phyloP scores from a whole-genome alignment of 2,888 invertebrate species.

The Griposia aprilina region DNA sequence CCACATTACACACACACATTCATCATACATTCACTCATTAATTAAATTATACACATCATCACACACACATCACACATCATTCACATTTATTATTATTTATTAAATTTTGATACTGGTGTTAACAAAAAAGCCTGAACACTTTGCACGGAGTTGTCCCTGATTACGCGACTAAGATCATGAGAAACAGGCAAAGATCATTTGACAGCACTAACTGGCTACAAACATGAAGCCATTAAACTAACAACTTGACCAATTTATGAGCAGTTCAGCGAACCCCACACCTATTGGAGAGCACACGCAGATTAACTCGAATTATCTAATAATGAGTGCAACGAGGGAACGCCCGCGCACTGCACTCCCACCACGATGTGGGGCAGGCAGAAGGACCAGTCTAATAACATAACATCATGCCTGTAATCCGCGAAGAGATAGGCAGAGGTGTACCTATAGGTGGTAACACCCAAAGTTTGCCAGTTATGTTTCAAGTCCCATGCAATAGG shows the following conservation, averaged over 20 bases:
- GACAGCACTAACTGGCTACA: constrained; percentile 44
- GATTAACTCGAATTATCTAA: constrained; percentile 85
- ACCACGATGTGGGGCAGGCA: not conserved
- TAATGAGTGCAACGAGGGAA: constrained; percentile 74
- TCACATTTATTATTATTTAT: too few relatives aligned
- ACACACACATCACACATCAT: too few relatives aligned
- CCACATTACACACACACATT: too few relatives aligned
- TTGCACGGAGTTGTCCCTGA: not conserved
- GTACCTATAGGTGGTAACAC: not conserved
- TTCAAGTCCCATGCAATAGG: not conserved
- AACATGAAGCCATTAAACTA: constrained; percentile 70
- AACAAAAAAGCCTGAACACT: not conserved
- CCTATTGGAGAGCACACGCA: constrained; percentile 78
- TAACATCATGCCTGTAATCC: not conserved
- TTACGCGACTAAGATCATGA: not conserved
- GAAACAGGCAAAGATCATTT: constrained; percentile 19
- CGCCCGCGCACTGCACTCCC: constrained; percentile 72
- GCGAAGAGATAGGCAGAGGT: not conserved
- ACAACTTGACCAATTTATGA: constrained; percentile 76
- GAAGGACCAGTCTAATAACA: constrained; percentile 27
- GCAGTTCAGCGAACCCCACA: constrained; percentile 83
- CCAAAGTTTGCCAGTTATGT: not conserved
- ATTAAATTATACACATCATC: too few relatives aligned
- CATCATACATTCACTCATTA: too few relatives aligned
- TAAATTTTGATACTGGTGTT: not conserved